Conservation (phyloP, 2,888 invertebrate genomes). For the Drosophila suboccidentalis region DNA sequence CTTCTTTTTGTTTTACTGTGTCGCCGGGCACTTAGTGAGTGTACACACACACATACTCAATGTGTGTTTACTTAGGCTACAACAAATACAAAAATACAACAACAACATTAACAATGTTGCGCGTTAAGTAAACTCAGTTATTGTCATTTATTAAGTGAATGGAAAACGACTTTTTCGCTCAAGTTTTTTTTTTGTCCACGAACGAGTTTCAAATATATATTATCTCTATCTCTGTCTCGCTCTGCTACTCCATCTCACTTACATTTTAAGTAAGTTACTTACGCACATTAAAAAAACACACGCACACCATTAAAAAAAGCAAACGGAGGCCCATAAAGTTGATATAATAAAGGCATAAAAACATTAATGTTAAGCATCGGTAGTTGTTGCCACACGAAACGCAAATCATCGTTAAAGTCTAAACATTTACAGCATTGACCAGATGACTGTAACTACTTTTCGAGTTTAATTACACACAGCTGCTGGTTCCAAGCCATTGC, state of each 20-base stretch:
- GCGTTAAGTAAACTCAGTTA: constrained; percentile 65
- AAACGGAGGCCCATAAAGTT: constrained; percentile 24
- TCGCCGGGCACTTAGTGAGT: constrained; percentile 45
- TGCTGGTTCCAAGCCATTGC: constrained; percentile 15
- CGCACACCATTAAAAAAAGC: not conserved
- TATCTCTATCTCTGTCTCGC: constrained; percentile 30
- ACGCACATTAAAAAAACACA: constrained; percentile 53
- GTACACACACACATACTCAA: constrained; percentile 28
- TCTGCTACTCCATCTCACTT: not conserved
- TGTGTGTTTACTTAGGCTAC: constrained; percentile 51
- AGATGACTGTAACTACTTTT: constrained; percentile 8
- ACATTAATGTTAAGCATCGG: constrained; percentile 33
- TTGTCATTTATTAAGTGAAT: constrained; percentile 75
- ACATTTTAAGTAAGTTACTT: constrained; percentile 36
- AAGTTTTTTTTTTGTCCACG: constrained; percentile 22
- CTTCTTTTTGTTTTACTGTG: constrained; percentile 16
- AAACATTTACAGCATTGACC: constrained; percentile 12
- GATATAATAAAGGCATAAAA: constrained; percentile 32
- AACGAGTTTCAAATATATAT: constrained; percentile 52
- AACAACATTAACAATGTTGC: constrained; percentile 29
- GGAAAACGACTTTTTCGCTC: constrained; percentile 62
- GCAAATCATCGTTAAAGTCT: constrained; percentile 43
- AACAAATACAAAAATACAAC: constrained; percentile 22
- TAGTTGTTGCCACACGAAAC: constrained; percentile 31
- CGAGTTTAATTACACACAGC: constrained; percentile 10